Conservation (phyloP, 1,140 invertebrate species). For the Ceratosolen solmsi region DNA sequence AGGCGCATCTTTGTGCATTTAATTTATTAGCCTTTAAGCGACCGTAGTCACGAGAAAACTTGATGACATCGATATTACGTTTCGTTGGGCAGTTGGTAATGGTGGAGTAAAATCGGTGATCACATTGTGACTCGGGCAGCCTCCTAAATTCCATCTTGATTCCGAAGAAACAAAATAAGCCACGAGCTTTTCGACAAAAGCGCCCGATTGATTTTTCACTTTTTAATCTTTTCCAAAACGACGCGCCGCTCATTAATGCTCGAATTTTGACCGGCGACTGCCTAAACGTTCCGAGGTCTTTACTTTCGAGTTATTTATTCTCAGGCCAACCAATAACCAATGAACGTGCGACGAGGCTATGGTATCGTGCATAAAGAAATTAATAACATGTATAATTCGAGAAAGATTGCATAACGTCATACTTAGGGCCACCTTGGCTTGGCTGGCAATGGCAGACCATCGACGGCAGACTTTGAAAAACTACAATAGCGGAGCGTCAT, state of each 20-base stretch:
- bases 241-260: neutral
- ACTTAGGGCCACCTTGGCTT: neutral
- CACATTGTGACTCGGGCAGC: neutral
- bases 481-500: neutral
- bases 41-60: neutral
- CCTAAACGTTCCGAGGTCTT: too few relatives aligned
- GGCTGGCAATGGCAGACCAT: neutral
- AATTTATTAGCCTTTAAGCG: constrained; percentile 26
- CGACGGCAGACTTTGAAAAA: neutral
- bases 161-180: neutral
- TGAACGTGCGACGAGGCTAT: neutral
- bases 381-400: neutral
- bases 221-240: neutral
- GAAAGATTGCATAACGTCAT: too few relatives aligned
- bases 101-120: neutral
- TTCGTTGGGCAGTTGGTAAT: neutral
- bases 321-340: too few relatives aligned
- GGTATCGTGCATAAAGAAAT: neutral
- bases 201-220: neutral
- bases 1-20: neutral
- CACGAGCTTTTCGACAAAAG: neutral
- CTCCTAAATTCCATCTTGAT: neutral
- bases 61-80: too few relatives aligned
- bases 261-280: neutral
- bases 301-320: too few relatives aligned